Percentiles rank a stretch among this genome's conserved stretches.
Evolutionary conservation across 2,888 invertebrate genomes (phyloP).

Genomic region (Cryptops parisi): DNA sequence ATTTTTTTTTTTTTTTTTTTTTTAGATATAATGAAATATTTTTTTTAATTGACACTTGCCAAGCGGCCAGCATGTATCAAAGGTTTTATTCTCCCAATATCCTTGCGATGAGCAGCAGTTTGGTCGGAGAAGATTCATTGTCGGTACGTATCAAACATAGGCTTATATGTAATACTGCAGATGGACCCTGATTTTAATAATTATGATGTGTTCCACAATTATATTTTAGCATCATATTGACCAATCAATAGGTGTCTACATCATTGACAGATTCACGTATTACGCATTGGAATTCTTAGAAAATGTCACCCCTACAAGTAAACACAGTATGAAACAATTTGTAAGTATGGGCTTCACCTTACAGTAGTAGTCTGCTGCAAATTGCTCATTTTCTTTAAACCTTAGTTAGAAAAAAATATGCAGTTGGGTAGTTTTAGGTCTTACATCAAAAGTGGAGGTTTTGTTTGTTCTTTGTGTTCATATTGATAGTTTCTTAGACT

Average conservation of each 20-base stretch:
- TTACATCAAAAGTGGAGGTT: too few relatives aligned
- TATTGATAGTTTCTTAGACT: too few relatives aligned
- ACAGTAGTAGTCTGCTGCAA: too few relatives aligned
- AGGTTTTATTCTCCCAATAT: constrained; percentile 97
- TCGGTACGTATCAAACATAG: constrained; percentile 52
- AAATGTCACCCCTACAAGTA: constrained; percentile 71
- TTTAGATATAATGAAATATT: constrained; percentile 91
- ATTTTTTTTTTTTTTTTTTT: constrained; percentile 18
- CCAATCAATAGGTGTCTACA: constrained; percentile 95
- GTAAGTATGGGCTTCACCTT: constrained; percentile 52
- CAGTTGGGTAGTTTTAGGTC: too few relatives aligned
- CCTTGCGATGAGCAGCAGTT: constrained; percentile 88
- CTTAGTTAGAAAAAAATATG: too few relatives aligned
- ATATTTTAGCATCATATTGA: constrained; percentile 85
- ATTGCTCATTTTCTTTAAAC: too few relatives aligned
- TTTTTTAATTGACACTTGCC: constrained; percentile 98
- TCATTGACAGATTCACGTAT: constrained; percentile 97
- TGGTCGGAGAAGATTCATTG: constrained; percentile 95
- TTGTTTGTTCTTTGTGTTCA: too few relatives aligned
- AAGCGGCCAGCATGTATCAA: constrained; percentile 97
- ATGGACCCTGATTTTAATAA: not conserved
- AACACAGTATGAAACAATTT: constrained; percentile 83
- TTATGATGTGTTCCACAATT: not conserved
- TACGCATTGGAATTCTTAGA: constrained; percentile 94
- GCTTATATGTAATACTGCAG: not conserved